Evolutionary conservation across 23 tunicate species (phyloP), one percentile per base, ranked within the genome.

Genomic region (Diplosoma virens): DNA sequence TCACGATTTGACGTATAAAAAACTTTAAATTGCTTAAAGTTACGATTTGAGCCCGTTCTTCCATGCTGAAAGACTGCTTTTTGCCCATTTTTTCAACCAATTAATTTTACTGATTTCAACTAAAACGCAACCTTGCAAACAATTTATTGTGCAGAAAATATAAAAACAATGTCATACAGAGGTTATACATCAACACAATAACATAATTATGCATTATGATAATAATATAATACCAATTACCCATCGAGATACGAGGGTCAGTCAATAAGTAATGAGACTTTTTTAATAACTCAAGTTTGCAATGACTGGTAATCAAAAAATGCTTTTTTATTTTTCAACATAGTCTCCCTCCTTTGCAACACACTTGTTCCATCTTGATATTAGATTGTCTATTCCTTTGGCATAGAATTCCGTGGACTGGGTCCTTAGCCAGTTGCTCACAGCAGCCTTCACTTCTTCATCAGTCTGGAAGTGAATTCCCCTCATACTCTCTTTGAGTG

Each of bases 31-130:
- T 47, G 78, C 37, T 47, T 23, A 72, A 72, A 61, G 61, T 72
- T 28, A 72, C 61, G 46, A 72, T 72, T 72, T 47, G 61, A 72
- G 61, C 78, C 78, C 60, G 47, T 72, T 72, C 48, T 72, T 72
- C 60, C 30, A 27, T 7, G 37, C 78, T 72, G 47, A 72, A 61
- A 25, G 61, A 72, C 48, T n/a, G 61, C 14, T 50, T 47, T 72
- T 72, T 16, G 61, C 78, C 61, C 60, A 34, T 67, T 67, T 67
- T 67, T 67, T 61, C 28, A 34, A 26, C 35, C 35, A 4, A 35
- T 37, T 34, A 67, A 35, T 67, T 67, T 67, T 34, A 14, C 34
- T 63, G 21, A 7, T 34, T 67, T 67, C 21, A 26, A 67, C 74
- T 34, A 34, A 34, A 67, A 36, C 52, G 50, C 52, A 35, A 7